Evolutionary conservation across 2,888 invertebrate species (phyloP), one percentile per base, ranked within the genome.

Genomic region (Danaus chrysippus): DNA sequence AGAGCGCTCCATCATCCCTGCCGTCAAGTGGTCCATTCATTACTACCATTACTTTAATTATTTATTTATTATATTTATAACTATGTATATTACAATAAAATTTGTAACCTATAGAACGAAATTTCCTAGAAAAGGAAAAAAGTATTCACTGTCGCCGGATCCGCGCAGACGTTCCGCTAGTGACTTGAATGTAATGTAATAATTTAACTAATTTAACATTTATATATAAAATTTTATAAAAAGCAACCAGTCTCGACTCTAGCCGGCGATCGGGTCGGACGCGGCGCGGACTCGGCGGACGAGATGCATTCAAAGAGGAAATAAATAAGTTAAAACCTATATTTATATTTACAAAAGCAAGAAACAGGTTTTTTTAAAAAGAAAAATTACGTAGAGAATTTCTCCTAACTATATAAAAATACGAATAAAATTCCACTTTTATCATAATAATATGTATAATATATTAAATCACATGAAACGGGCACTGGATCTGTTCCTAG

Each of bases 71-170:
- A 78, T 70, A 2, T 76, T 79, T 82, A 84, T 81, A 82, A 77
- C 78, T 82, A 83, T 84, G 77, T 74, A 76, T 75, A 76, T 86
- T 89, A 90, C 89, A 89, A 88, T 91, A 89, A 87, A 89, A 88
- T 91, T 88, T 89, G 83, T 88, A 90, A 88, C 86, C 90, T 91
- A 90, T 74, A 84, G 84, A 90, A 90, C 87, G 82, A 86, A 87
- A 86, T 88, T 89, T 76, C 81, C 88, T 87, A 86, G 78, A 84
- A 84, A 86, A 84, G 83, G 84, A 73, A 70, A 72, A n/a, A 71
- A 73, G 73, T 73, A 63, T 61, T 64, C 54, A 68, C 73, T 74
- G 70, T 69, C 70, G 70, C 75, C 69, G 67, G 69, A 64, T 70
- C 66, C 65, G 72, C 72, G 69, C 70, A 58, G 54, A 53, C 66